Evolutionary conservation across 1,140 invertebrate genomes (phyloP), one percentile per base, ranked within the genome.

Genomic region (Prorops nasuta): DNA sequence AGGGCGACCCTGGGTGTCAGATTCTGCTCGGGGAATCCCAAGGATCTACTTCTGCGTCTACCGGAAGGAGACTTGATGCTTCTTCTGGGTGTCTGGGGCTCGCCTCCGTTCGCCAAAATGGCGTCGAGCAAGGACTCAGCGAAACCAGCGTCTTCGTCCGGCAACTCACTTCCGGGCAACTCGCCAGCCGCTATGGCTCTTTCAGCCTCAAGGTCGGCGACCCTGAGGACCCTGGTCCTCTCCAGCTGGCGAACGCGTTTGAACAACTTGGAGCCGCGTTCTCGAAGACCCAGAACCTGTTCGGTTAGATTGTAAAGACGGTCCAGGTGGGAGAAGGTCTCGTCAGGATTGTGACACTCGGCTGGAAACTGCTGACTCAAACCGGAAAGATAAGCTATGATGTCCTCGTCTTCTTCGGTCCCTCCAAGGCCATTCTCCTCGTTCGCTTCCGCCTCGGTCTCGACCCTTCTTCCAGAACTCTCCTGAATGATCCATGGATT

Each of bases 251-350:
- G 81, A 12, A 90, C 81, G 32, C 83, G 77, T 51, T 82, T 81
- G 38, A 88, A 83, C 1, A 91, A 69, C 48, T 82, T 81, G 2
- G 81, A 74, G 64, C 89, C 91, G 55, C 88, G 83, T 58, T 89
- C 83, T 40, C 85, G 81, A 14, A 92, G 71, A 9, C 82, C 81
- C 3, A 89, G 75, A 22, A 91, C 58, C 58, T 91, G 86, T 57
- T 91, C 87, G 70, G 91, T 82, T 7, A 92, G 70, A 40, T 83
- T 80, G 54, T 89, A 83, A 3, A 92, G 70, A 51, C 88, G 86
- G 55, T 90, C 88, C 49, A 92, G 66, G 63, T 91, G 89, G 58
- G 90, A 87, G 20, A 92, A 79, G 3, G 83, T 78, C 41, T 84
- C 82, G 10, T 84, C 71, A 0, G 81, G 79, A 16, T 75, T 28